phyloP scores from a whole-genome alignment of 2,888 invertebrate species.

The Xanthostigma xanthostigma region DNA sequence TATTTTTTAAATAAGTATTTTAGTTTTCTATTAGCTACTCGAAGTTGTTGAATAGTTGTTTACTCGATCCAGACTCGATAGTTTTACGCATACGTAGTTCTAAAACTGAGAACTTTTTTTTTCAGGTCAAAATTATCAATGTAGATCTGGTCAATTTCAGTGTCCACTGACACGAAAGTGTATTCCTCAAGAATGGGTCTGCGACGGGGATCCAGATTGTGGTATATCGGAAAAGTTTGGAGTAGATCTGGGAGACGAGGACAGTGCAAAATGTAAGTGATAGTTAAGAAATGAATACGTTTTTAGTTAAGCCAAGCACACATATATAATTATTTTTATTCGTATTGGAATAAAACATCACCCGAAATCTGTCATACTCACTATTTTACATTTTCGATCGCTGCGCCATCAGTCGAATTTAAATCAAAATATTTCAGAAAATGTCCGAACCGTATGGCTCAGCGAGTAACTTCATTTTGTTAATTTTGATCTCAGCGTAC shows the following conservation, averaged over 20 bases:
- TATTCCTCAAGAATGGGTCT: constrained; percentile 57
- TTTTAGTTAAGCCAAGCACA: too few relatives aligned
- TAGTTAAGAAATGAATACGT: not conserved
- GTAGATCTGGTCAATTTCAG: constrained; percentile 56
- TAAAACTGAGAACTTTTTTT: constrained; percentile 11
- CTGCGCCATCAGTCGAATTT: too few relatives aligned
- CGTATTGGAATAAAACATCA: too few relatives aligned
- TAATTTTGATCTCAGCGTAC: not conserved
- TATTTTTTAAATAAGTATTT: too few relatives aligned
- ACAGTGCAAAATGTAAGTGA: constrained; percentile 41
- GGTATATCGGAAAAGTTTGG: constrained; percentile 35
- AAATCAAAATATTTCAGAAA: too few relatives aligned
- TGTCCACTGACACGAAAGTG: constrained; percentile 56
- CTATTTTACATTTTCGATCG: too few relatives aligned
- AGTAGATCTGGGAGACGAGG: constrained; percentile 52
- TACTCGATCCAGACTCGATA: too few relatives aligned
- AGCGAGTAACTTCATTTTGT: not conserved
- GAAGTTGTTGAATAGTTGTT: too few relatives aligned
- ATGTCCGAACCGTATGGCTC: too few relatives aligned
- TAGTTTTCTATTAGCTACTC: too few relatives aligned
- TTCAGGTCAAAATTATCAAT: constrained; percentile 36
- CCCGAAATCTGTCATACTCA: not conserved
- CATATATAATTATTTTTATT: too few relatives aligned
- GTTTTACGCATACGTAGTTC: too few relatives aligned
- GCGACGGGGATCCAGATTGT: constrained; percentile 65